Evolutionary conservation across 2,113 vertebrate species (phyloP).

Genomic region (Apteryx mantelli): DNA sequence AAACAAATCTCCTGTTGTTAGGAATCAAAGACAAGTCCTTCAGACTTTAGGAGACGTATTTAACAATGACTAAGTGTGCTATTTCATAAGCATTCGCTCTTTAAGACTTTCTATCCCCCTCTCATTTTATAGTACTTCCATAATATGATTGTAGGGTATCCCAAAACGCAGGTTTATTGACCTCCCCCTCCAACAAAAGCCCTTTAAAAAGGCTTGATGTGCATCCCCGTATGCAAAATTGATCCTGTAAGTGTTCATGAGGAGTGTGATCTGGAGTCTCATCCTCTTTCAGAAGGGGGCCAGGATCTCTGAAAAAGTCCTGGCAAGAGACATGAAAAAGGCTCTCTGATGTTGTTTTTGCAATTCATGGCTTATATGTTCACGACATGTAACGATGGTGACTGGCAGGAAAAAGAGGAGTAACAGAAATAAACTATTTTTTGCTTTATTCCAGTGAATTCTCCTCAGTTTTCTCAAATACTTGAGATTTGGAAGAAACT

Average conservation of each 20-base stretch:
- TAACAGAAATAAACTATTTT: not conserved
- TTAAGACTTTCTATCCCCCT: not conserved
- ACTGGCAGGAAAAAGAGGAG: not conserved
- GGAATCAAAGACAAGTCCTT: conserved; percentile 50
- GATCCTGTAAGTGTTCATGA: not conserved
- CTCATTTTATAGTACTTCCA: not conserved
- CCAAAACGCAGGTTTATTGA: conserved; percentile 42
- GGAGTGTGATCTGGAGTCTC: not conserved
- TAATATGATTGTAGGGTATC: not conserved
- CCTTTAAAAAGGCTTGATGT: conserved; percentile 13
- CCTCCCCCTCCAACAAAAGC: conserved; percentile 4
- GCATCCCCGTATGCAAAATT: conserved; percentile 35
- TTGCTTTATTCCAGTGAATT: not conserved
- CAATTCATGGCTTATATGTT: not conserved
- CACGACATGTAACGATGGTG: not conserved
- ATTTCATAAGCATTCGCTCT: conserved; percentile 19
- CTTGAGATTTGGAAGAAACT: not conserved
- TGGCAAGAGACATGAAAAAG: not conserved
- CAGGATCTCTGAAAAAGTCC: conserved; percentile 1
- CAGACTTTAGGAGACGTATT: conserved; percentile 47
- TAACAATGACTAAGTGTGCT: conserved; percentile 45
- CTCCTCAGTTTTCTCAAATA: not conserved
- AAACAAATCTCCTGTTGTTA: conserved; percentile 56
- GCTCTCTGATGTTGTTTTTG: conserved; percentile 1
- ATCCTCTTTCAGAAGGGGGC: not conserved